These are phyloP conservation scores for Prenolepis imparis DNA, from an alignment of 2,888 invertebrate species.

Conservation along the genomic window DNA sequence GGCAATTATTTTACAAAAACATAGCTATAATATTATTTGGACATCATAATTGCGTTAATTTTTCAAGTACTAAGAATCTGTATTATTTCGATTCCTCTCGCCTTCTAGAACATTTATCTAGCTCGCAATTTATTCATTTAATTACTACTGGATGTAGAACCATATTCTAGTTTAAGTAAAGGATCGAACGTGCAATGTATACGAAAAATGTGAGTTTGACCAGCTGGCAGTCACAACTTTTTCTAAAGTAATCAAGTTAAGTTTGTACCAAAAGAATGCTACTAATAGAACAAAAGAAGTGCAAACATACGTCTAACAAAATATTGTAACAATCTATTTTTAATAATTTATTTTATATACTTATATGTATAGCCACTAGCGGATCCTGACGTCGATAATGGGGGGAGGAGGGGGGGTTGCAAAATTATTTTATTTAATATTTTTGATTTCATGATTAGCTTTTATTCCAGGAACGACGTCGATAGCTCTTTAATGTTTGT, in stretches of 20 bases:
- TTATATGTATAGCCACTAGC: neutral
- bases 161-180: conserved; percentile 49
- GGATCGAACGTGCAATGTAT: conserved; percentile 57
- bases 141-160: conserved; percentile 40
- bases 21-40: neutral
- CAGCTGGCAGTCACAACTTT: conserved; percentile 31
- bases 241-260: conserved; percentile 59
- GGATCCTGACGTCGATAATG: too few species aligned
- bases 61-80: neutral
- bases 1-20: neutral
- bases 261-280: conserved; percentile 16
- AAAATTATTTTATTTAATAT: too few species aligned
- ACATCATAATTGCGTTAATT: neutral
- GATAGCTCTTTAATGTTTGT: too few species aligned
- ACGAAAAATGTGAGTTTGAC: conserved; percentile 40
- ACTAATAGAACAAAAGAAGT: neutral
- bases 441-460: too few species aligned
- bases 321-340: neutral
- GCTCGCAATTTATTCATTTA: conserved; percentile 55
- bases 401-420: too few species aligned
- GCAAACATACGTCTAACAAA: neutral
- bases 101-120: conserved; percentile 5
- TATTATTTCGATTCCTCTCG: neutral
- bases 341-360: neutral
- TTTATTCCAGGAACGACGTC: too few species aligned